Percentiles rank a stretch among this genome's conserved stretches.
phyloP scores from a whole-genome alignment of 1,140 invertebrate genomes.

The Scylla paramamosain region DNA sequence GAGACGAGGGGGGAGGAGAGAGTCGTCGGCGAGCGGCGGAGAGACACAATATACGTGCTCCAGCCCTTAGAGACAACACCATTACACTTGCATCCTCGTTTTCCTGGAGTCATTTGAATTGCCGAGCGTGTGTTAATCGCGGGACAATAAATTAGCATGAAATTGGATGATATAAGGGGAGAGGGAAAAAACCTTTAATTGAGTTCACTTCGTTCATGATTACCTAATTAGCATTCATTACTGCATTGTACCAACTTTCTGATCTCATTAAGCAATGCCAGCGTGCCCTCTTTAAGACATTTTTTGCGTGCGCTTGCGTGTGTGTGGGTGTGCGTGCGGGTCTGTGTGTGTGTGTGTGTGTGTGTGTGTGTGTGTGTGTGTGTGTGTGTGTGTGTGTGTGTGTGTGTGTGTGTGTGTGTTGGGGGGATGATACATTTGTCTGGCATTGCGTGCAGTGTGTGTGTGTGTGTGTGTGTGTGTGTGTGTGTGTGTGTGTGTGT shows the following conservation, averaged over 20 bases:
- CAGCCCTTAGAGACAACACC: constrained; percentile 55
- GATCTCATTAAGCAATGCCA: constrained; percentile 69
- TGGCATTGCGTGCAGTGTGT: constrained; percentile 45
- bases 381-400: constrained; percentile 46
- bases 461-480: constrained; percentile 52
- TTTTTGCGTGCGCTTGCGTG: constrained; percentile 12
- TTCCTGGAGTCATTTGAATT: constrained; percentile 73
- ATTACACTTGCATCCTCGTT: constrained; percentile 64
- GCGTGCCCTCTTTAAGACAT: constrained; percentile 65
- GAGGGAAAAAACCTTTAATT: constrained; percentile 74
- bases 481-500: constrained; percentile 46
- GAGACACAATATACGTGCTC: too few species aligned
- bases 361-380: constrained; percentile 54
- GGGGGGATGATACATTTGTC: background rate
- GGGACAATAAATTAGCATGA: constrained; percentile 74
- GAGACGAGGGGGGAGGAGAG: background rate
- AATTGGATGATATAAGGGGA: constrained; percentile 75
- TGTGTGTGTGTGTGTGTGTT: constrained; percentile 53
- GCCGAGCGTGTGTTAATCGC: constrained; percentile 72
- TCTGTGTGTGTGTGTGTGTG: constrained; percentile 52
- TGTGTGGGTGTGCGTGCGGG: background rate
- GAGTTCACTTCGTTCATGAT: constrained; percentile 76
- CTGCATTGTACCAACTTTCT: constrained; percentile 76
- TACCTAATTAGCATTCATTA: constrained; percentile 75
- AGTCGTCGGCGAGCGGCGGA: too few species aligned